A percentile compares a stretch with the other conserved stretches of the same genome.
Conservation (phyloP, 2,888 invertebrate species). For the Diaprepes abbreviatus region DNA sequence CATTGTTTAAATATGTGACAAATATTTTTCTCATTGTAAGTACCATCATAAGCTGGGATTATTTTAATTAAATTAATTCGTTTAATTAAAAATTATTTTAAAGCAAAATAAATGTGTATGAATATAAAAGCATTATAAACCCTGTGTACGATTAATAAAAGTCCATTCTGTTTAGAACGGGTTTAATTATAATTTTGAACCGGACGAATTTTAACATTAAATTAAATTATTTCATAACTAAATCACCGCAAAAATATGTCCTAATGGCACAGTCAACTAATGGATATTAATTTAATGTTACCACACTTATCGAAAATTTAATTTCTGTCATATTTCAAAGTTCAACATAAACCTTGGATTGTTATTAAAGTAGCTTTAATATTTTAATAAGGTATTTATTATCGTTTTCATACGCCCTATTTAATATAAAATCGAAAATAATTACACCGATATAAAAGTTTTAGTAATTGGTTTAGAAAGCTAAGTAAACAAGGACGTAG, state of each 20-base stretch:
- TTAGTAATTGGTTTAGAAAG: too few species aligned
- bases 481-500: too few species aligned
- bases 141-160: conserved; percentile 18
- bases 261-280: conserved; percentile 8
- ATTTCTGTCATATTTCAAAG: conserved; percentile 5
- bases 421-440: too few species aligned
- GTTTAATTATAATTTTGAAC: conserved; percentile 25
- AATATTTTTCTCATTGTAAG: too few species aligned
- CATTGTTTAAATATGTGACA: too few species aligned
- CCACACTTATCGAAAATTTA: not conserved
- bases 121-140: conserved; percentile 19
- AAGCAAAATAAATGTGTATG: conserved; percentile 19
- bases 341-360: too few species aligned
- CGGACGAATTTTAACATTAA: conserved; percentile 18
- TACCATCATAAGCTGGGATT: too few species aligned
- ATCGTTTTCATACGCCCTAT: too few species aligned
- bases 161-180: conserved; percentile 21
- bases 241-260: conserved; percentile 20
- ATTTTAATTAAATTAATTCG: not conserved
- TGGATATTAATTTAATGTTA: conserved; percentile 12
- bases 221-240: conserved; percentile 23
- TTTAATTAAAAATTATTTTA: not conserved
- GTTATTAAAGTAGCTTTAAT: too few species aligned
- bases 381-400: too few species aligned
- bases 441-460: too few species aligned